A percentile compares a stretch with the other conserved stretches of the same genome.
phyloP scores from a whole-genome alignment of 1,140 invertebrate genomes.

The Zaprionus ghesquierei region DNA sequence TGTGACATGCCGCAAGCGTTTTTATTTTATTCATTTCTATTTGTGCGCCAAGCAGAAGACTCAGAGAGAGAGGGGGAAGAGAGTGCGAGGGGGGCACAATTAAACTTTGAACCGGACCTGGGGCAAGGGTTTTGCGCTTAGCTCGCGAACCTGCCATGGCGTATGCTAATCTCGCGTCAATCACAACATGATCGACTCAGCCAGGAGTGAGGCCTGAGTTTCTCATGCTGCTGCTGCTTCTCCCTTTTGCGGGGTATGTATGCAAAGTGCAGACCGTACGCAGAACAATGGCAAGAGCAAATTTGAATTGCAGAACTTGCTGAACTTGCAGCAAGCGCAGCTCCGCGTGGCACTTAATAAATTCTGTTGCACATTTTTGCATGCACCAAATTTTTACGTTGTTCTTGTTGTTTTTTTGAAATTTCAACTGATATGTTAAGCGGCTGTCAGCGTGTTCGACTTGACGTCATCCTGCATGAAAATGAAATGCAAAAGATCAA shows the following conservation, averaged over 20 bases:
- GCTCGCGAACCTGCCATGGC: conserved; percentile 65
- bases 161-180: conserved; percentile 77
- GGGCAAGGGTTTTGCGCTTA: conserved; percentile 70
- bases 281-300: conserved; percentile 68
- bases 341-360: conserved; percentile 71
- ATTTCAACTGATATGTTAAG: conserved; percentile 78
- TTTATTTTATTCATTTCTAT: conserved; percentile 64
- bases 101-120: conserved; percentile 71
- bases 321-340: not conserved
- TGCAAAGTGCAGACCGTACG: conserved; percentile 54
- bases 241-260: conserved; percentile 45
- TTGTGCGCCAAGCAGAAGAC: conserved; percentile 24
- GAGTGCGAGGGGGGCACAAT: conserved; percentile 48
- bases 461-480: conserved; percentile 74
- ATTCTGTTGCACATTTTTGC: conserved; percentile 77
- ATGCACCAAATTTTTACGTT: conserved; percentile 81
- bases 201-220: no score
- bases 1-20: conserved; percentile 76
- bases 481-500: conserved; percentile 71
- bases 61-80: not conserved
- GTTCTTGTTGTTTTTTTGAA: no score
- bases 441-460: conserved; percentile 64
- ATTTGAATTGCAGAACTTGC: conserved; percentile 74
- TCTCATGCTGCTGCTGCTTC: not conserved
- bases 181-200: conserved; percentile 57